A percentile compares a stretch with the other conserved stretches of the same genome.
phyloP scores from a whole-genome alignment of 2,113 vertebrate species.

The Dasyprocta punctata region DNA sequence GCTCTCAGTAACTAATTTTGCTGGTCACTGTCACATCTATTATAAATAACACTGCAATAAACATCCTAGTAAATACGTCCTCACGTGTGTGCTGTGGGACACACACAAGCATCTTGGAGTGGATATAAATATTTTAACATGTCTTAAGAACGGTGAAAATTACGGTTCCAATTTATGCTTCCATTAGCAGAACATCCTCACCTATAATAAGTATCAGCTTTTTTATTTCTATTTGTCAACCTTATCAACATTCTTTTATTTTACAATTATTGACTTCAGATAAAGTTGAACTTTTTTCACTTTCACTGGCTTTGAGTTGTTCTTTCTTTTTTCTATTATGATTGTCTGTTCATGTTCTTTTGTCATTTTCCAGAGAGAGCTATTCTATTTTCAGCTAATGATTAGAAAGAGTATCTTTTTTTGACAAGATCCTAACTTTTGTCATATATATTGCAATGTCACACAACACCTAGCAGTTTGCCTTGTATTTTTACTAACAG shows the following conservation, averaged over 20 bases:
- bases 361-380: background rate
- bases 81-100: background rate
- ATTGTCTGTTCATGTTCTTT: background rate
- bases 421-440: background rate
- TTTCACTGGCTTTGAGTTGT: background rate
- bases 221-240: background rate
- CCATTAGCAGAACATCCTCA: background rate
- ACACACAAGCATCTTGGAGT: background rate
- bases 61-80: background rate
- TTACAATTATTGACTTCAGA: background rate
- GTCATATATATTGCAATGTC: background rate
- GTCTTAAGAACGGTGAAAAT: constrained; percentile 23
- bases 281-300: background rate
- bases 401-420: background rate
- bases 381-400: background rate
- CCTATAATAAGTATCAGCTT: background rate
- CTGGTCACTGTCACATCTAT: background rate
- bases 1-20: constrained; percentile 24
- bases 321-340: background rate
- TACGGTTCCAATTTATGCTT: background rate
- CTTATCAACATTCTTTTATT: constrained; percentile 30
- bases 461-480: background rate
- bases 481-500: constrained; percentile 1
- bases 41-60: background rate
- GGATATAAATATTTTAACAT: background rate